Evolutionary conservation across 2,797 vertebrate genomes (phyloP), one percentile per base, ranked within the genome.

Genomic region (Mionectes olivaceus): DNA sequence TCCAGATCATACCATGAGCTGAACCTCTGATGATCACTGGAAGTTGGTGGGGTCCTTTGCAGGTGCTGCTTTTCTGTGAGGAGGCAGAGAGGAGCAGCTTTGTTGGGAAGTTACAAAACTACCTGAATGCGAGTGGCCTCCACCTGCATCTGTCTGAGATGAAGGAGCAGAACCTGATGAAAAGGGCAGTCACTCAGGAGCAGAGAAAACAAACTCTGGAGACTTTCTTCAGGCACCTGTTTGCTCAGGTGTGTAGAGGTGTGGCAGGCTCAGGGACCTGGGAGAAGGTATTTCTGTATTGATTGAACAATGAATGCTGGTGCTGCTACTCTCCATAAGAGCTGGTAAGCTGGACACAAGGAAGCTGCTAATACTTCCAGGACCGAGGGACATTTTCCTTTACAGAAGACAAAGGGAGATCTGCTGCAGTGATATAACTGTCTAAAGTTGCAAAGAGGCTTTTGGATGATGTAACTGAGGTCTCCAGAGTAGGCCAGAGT

Each of bases 201-300:
- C 98, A 99, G 94, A 98, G 99, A 85, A 98, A 97, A 84, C 95
- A 98, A 92, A 99, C 99, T 93, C 98, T 99, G 95, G 99, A 99
- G 93, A 99, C 98, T 32, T 99, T 99, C 98, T 99, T 99, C 92
- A 98, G 99, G 83, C 98, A 99, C 14, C 98, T 99, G 23, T 99
- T 99, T 97, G 98, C 99, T 57, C 98, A 99, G 98, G 99, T 99
- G 97, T 44, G 70, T 64, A 47, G 33, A 69, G 61, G 28, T 21
- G 27, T 60, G 74, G 47, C 33, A 53, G 64, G 39, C 32, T 49
- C 33, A 44, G 67, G 5, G 41, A 57, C 2, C 2, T 7, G 9
- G 18, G 28, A 18, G 44, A 63, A 81, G 35, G 37, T 70, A 28
- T 64, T 85, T 87, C 43, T 64, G 22, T 46, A 18, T 22, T 53